Percentiles rank a stretch among this genome's conserved stretches.
Evolutionary conservation across 2,113 vertebrate genomes (phyloP).

Genomic region (Paradoxurus hermaphroditus): DNA sequence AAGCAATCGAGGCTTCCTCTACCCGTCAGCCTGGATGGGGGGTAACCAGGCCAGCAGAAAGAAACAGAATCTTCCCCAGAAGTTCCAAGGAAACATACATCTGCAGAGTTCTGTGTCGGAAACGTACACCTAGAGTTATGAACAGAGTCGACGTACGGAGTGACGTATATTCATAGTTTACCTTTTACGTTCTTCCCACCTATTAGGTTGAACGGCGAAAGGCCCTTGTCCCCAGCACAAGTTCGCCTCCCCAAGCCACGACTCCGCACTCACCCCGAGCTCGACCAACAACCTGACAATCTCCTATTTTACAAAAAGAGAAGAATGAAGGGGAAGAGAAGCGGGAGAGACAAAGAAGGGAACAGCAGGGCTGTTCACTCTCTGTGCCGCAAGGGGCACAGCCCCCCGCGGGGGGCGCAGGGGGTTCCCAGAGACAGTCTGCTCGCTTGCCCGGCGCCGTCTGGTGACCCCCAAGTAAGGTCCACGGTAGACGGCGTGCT

Average conservation of each 20-base stretch:
- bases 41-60: not conserved
- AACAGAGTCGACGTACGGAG: not conserved
- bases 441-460: not conserved
- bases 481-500: not conserved
- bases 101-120: not conserved
- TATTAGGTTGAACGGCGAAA: not conserved
- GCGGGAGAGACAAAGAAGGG: too few relatives aligned
- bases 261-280: not conserved
- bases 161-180: not conserved
- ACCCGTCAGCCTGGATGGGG: not conserved
- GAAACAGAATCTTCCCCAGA: not conserved
- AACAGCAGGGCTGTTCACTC: accelerated
- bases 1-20: not conserved
- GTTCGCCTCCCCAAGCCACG: not conserved
- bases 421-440: not conserved
- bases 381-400: accelerated
- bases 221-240: not conserved
- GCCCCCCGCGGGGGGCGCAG: accelerated
- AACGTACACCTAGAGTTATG: not conserved
- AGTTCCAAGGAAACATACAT: not conserved
- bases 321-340: not conserved
- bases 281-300: not conserved
- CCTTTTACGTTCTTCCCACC: not conserved
- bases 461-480: not conserved
- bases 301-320: not conserved